These are phyloP conservation scores for Datnioides undecimradiatus DNA, from an alignment of 2,113 vertebrate species.

Conservation along the genomic window DNA sequence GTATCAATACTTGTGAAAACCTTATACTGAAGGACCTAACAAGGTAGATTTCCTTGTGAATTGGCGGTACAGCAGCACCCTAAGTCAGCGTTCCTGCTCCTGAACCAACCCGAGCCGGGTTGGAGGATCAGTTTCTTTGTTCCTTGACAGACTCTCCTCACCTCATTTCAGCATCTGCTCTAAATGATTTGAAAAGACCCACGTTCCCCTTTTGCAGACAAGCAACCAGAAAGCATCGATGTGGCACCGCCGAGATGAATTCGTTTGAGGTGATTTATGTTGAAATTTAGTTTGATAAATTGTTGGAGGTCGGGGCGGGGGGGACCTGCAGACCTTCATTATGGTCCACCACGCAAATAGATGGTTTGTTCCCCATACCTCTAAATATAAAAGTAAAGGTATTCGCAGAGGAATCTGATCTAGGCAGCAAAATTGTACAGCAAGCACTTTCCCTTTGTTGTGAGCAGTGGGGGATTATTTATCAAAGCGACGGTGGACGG, in stretches of 20 bases:
- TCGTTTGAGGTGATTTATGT: constrained; percentile 26
- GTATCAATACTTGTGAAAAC: no score
- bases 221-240: background rate
- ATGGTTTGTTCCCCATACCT: background rate
- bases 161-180: background rate
- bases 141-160: background rate
- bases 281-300: constrained; percentile 39
- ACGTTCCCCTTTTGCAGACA: background rate
- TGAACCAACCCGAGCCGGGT: background rate
- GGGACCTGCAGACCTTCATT: constrained; percentile 15
- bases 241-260: background rate
- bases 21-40: background rate
- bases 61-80: background rate
- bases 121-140: background rate
- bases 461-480: constrained; percentile 62
- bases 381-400: constrained; percentile 34
- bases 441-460: constrained; percentile 67
- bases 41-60: background rate
- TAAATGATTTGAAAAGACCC: background rate
- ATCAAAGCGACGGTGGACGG: constrained; percentile 60
- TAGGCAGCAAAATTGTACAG: constrained; percentile 43
- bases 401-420: constrained; percentile 35
- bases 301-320: constrained; percentile 24
- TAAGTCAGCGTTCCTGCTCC: background rate
- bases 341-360: constrained; percentile 21